Percentiles rank a stretch among this genome's conserved stretches.
Evolutionary conservation across 2,113 vertebrate genomes (phyloP).

Genomic region (Xiphophorus couchianus): DNA sequence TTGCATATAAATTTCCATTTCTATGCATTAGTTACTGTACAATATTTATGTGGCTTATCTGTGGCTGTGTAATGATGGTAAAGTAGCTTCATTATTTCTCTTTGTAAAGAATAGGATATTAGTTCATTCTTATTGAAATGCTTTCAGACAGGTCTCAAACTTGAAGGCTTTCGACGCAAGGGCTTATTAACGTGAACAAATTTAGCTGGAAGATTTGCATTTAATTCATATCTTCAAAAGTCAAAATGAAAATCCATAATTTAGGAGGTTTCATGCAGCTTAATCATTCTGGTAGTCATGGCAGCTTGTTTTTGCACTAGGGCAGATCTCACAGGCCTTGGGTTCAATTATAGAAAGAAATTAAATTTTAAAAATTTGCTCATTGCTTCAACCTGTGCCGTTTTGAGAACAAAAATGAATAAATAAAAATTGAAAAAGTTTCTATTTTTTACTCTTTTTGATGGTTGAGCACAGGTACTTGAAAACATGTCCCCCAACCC

Average conservation of each 20-base stretch:
- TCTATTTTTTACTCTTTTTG: too few relatives aligned
- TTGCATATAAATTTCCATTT: neutral
- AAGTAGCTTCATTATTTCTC: constrained; percentile 16
- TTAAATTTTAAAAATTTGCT: neutral
- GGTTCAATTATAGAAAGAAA: constrained; percentile 35
- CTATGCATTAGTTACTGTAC: neutral
- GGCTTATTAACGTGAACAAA: constrained; percentile 8
- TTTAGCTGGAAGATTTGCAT: constrained; percentile 17
- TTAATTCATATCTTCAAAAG: constrained; percentile 21
- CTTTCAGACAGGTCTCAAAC: constrained; percentile 4
- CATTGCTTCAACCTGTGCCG: neutral
- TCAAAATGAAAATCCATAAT: constrained; percentile 53
- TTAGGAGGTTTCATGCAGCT: constrained; percentile 43
- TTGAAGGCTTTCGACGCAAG: constrained; percentile 2
- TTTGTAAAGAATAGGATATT: constrained; percentile 11
- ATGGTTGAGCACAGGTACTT: too few relatives aligned
- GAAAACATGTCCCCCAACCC: too few relatives aligned
- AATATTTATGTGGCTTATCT: constrained; percentile 5
- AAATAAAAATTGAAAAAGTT: too few relatives aligned
- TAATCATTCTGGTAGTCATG: constrained; percentile 51
- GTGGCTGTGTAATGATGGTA: neutral
- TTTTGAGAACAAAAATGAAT: too few relatives aligned
- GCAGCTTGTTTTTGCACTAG: constrained; percentile 16
- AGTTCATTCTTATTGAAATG: constrained; percentile 9
- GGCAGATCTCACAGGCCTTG: constrained; percentile 14